These are phyloP conservation scores for Semibalanus balanoides DNA, from an alignment of 1,140 invertebrate species.

Conservation along the genomic window DNA sequence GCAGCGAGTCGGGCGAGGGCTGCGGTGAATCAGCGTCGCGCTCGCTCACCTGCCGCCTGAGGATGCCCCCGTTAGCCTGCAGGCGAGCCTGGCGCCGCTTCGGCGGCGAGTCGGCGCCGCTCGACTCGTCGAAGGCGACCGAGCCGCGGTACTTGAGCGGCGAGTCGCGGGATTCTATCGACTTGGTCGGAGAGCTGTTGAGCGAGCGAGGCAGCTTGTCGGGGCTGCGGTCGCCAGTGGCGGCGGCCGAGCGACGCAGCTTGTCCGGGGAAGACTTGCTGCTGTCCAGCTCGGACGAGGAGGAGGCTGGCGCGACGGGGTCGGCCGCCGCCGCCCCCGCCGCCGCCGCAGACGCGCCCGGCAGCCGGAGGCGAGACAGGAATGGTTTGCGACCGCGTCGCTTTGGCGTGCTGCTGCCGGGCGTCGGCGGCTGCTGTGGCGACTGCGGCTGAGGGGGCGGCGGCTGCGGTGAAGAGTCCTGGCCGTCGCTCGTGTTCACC, in stretches of 20 bases:
- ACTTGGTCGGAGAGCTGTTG: not conserved
- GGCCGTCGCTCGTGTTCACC: not conserved
- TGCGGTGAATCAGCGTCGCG: not conserved
- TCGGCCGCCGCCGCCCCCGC: not conserved
- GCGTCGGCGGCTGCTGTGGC: no score
- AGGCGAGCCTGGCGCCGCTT: conserved; percentile 1
- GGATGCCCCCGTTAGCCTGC: not conserved
- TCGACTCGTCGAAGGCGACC: conserved; percentile 1
- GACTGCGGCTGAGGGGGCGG: no score
- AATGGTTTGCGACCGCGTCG: not conserved
- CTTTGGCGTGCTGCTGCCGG: not conserved
- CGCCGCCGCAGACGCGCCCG: no score
- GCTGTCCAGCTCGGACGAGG: not conserved
- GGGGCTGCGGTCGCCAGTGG: not conserved
- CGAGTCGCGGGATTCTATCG: not conserved
- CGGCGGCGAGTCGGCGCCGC: conserved; percentile 9
- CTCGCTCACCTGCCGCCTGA: not conserved
- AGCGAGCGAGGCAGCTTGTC: conserved; percentile 7
- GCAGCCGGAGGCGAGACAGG: not conserved
- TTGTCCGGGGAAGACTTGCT: conserved; percentile 5
- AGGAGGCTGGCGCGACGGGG: not conserved
- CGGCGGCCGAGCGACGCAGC: not conserved
- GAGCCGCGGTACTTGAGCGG: conserved; percentile 2
- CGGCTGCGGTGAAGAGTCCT: not conserved
- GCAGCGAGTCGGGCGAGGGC: conserved; percentile 4